Percentiles rank a stretch among this genome's conserved stretches.
Evolutionary conservation across 2,888 invertebrate species (phyloP).

Genomic region (Cybosia mesomella): DNA sequence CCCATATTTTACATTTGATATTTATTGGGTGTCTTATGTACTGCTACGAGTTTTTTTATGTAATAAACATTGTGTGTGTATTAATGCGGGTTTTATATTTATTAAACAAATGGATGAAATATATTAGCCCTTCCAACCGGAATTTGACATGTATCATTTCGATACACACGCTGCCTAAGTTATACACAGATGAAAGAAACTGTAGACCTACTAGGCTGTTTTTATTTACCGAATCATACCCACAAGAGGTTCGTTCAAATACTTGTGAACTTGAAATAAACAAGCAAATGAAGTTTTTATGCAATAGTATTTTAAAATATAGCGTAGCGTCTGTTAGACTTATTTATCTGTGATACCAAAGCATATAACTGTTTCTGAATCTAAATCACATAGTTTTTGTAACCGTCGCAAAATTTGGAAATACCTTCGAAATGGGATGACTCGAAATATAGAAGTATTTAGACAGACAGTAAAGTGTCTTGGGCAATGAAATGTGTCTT

Average conservation of each 20-base stretch:
- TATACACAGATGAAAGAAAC: neutral
- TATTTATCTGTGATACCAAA: neutral
- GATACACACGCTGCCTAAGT: neutral
- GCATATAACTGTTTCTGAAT: neutral
- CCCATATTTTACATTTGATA: no score
- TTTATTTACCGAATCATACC: neutral
- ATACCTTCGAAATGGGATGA: no score
- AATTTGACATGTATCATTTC: no score
- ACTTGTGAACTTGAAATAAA: neutral
- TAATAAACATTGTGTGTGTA: no score
- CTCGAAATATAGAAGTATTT: no score
- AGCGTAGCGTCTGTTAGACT: constrained; percentile 4
- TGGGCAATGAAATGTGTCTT: no score
- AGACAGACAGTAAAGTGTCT: no score
- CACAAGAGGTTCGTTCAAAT: neutral
- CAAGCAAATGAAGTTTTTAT: neutral
- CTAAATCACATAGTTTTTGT: neutral
- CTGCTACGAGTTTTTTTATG: no score
- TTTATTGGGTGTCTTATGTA: no score
- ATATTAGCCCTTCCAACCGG: neutral
- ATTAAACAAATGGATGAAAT: neutral
- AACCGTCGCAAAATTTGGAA: neutral
- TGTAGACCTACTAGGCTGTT: neutral
- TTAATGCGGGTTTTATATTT: no score
- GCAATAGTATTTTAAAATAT: neutral